phyloP scores from a whole-genome alignment of 2,888 invertebrate species.

The Epicampocera succincta region DNA sequence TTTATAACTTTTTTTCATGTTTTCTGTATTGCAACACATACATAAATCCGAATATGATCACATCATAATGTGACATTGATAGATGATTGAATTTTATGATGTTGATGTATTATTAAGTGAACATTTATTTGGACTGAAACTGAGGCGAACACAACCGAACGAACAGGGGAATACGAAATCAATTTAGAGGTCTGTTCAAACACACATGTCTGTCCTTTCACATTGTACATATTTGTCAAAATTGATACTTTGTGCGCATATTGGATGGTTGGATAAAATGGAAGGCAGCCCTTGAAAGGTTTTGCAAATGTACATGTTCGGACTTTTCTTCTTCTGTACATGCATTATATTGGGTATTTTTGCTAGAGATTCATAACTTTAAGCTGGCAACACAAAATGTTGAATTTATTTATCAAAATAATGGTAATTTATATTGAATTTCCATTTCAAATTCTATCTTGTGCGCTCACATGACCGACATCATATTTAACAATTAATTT shows the following conservation, averaged over 20 bases:
- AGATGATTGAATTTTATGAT: slow-evolving; percentile 75
- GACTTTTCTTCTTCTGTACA: no score
- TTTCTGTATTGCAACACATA: slow-evolving; percentile 73
- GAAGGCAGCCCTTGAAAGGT: neutral
- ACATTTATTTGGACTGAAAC: slow-evolving; percentile 39
- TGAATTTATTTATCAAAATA: no score
- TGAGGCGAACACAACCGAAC: neutral
- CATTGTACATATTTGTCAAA: slow-evolving; percentile 44
- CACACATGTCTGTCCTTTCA: neutral
- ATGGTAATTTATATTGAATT: no score
- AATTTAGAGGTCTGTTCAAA: slow-evolving; percentile 21
- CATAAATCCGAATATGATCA: slow-evolving; percentile 82
- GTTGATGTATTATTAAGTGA: slow-evolving; percentile 63
- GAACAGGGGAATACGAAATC: slow-evolving; percentile 20
- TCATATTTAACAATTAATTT: no score
- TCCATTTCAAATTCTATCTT: no score
- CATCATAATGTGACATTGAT: slow-evolving; percentile 82
- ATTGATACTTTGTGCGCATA: slow-evolving; percentile 30
- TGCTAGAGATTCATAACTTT: no score
- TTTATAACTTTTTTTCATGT: slow-evolving; percentile 13
- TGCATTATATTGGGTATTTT: no score
- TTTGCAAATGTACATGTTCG: neutral
- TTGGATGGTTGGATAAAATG: neutral
- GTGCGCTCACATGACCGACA: no score
- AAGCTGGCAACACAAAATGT: no score